Conservation (phyloP, 2,888 invertebrate genomes). For the Watsonalla binaria region DNA sequence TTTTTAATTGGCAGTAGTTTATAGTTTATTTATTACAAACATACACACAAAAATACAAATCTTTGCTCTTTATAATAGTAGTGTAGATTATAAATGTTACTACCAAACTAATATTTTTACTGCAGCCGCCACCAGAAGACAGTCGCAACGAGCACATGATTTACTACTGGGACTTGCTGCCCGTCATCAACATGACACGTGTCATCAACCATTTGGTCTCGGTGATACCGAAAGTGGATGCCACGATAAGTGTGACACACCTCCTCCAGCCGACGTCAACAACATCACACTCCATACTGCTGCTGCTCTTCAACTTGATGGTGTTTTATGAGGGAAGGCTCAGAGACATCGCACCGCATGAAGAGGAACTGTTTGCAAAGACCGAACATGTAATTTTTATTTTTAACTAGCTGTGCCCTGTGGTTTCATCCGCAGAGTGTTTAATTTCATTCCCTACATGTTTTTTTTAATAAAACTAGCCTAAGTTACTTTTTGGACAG, state of each 20-base stretch:
- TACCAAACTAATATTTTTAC: constrained; percentile 3
- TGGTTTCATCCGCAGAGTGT: no score
- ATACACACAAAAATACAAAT: no score
- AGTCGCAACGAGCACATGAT: constrained; percentile 43
- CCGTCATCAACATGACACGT: constrained; percentile 58
- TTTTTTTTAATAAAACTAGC: no score
- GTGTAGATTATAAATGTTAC: no score
- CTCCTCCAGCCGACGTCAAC: constrained; percentile 50
- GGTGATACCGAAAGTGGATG: constrained; percentile 33
- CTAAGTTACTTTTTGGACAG: no score
- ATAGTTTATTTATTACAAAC: no score
- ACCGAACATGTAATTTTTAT: constrained; percentile 28
- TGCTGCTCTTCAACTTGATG: constrained; percentile 52
- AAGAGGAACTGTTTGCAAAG: constrained; percentile 47
- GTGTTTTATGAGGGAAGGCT: constrained; percentile 46
- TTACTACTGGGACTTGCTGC: constrained; percentile 63
- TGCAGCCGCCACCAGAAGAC: constrained; percentile 50
- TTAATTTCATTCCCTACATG: no score
- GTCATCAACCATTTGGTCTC: constrained; percentile 50
- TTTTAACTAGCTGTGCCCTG: no score
- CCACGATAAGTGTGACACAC: constrained; percentile 36
- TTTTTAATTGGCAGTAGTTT: no score
- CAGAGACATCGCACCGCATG: constrained; percentile 45
- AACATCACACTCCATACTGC: constrained; percentile 44
- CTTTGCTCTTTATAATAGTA: no score